These are phyloP conservation scores for Meloidogyne hapla DNA, from an alignment of 1,140 invertebrate species.

Conservation along the genomic window DNA sequence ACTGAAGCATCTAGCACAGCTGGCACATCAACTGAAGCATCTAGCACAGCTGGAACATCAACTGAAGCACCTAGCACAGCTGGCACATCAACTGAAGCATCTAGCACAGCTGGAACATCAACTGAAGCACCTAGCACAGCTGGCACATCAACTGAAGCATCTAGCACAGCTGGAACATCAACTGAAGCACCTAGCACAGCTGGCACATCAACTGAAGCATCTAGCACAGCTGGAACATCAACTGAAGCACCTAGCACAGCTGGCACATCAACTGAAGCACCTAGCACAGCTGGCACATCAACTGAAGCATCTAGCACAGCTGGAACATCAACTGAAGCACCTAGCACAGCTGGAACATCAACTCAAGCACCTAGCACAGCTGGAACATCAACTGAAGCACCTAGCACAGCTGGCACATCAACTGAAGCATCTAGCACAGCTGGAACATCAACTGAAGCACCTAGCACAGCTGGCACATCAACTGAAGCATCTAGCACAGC, in stretches of 20 bases:
- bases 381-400: not conserved
- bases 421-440: not conserved
- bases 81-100: too few relatives aligned
- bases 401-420: not conserved
- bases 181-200: not conserved
- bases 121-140: not conserved
- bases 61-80: too few relatives aligned
- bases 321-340: not conserved
- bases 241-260: not conserved
- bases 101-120: too few relatives aligned
- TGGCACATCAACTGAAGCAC: not conserved
- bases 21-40: too few relatives aligned
- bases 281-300: not conserved
- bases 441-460: not conserved
- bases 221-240: not conserved
- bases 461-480: too few relatives aligned
- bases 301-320: too few relatives aligned
- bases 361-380: not conserved
- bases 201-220: not conserved
- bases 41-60: too few relatives aligned
- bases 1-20: not conserved
- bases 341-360: not conserved
- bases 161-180: not conserved
- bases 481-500: too few relatives aligned
- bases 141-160: too few relatives aligned